Percentiles rank a stretch among this genome's conserved stretches.
Evolutionary conservation across 2,888 invertebrate species (phyloP).

Genomic region (Pristionchus entomophagus): DNA sequence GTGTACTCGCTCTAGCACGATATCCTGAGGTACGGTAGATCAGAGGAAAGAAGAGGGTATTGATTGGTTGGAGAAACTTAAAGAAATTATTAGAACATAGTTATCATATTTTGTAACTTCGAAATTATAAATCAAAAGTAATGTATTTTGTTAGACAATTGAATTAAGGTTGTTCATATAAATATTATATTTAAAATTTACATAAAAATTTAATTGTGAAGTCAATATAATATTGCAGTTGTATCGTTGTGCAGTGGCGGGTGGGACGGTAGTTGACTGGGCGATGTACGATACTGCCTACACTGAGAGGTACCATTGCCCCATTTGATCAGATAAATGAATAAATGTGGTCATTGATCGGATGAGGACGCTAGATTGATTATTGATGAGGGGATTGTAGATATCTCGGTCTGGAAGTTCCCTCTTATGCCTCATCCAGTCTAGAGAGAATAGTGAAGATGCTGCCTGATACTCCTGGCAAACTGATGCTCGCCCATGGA

Average conservation of each 20-base stretch:
- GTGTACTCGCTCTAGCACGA: slow-evolving; percentile 93
- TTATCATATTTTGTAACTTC: too few relatives aligned
- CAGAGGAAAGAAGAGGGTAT: too few relatives aligned
- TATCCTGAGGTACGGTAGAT: slow-evolving; percentile 84
- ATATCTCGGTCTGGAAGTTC: slow-evolving; percentile 44
- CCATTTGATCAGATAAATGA: not conserved
- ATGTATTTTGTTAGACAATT: too few relatives aligned
- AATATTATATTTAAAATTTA: too few relatives aligned
- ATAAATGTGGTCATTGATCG: not conserved
- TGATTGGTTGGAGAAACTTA: too few relatives aligned
- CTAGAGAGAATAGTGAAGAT: slow-evolving; percentile 84
- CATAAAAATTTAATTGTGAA: too few relatives aligned
- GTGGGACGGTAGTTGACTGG: slow-evolving; percentile 98
- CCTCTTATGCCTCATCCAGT: not conserved
- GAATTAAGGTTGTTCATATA: too few relatives aligned
- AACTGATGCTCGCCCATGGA: slow-evolving; percentile 95
- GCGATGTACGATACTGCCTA: slow-evolving; percentile 97
- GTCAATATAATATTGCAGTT: too few relatives aligned
- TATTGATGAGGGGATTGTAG: not conserved
- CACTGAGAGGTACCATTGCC: slow-evolving; percentile 86
- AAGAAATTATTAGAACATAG: too few relatives aligned
- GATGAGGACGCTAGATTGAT: not conserved
- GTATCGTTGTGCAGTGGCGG: slow-evolving; percentile 84
- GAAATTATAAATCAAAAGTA: too few relatives aligned
- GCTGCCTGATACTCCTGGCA: slow-evolving; percentile 89